Percentiles rank a stretch among this genome's conserved stretches.
These are phyloP conservation scores for Corythucha ciliata DNA, from an alignment of 2,888 invertebrate species.

Conservation along the genomic window DNA sequence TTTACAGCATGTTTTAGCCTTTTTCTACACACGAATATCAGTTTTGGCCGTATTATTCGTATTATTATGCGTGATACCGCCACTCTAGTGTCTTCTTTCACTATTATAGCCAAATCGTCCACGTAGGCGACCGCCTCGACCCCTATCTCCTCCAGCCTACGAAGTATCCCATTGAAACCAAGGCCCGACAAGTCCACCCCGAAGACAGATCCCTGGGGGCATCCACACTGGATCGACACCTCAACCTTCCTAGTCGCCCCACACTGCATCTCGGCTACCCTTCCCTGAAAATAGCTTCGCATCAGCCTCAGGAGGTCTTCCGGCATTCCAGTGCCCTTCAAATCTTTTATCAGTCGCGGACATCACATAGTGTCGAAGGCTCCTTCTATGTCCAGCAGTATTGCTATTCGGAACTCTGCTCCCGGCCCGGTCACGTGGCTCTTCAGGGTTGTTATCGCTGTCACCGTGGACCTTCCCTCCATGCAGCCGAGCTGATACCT, in stretches of 20 bases:
- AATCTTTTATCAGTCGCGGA: conserved; percentile 33
- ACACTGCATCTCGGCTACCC: conserved; percentile 29
- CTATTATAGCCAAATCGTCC: conserved; percentile 19
- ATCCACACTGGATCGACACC: conserved; percentile 25
- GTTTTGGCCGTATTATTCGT: too few species aligned
- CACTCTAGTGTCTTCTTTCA: conserved; percentile 2
- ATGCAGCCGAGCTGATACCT: conserved; percentile 51
- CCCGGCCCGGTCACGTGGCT: conserved; percentile 20
- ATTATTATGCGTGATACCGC: too few species aligned
- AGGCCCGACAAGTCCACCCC: conserved; percentile 31
- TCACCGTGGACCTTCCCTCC: conserved; percentile 40
- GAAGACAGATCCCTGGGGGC: conserved; percentile 35
- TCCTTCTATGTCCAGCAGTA: conserved; percentile 35
- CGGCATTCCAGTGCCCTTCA: conserved; percentile 31
- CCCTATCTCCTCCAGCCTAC: neutral
- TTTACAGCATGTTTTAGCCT: too few species aligned
- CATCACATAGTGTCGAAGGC: conserved; percentile 40
- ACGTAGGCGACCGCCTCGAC: conserved; percentile 16
- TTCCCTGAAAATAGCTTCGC: conserved; percentile 32
- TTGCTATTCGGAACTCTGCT: neutral
- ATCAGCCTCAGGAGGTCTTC: conserved; percentile 35
- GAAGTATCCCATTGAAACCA: conserved; percentile 27
- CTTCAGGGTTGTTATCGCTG: conserved; percentile 25
- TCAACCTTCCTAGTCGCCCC: neutral
- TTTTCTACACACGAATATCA: too few species aligned